Base-by-base conservation (phyloP, 2,888 invertebrate species). In the Leptinotarsa haldemani region DNA sequence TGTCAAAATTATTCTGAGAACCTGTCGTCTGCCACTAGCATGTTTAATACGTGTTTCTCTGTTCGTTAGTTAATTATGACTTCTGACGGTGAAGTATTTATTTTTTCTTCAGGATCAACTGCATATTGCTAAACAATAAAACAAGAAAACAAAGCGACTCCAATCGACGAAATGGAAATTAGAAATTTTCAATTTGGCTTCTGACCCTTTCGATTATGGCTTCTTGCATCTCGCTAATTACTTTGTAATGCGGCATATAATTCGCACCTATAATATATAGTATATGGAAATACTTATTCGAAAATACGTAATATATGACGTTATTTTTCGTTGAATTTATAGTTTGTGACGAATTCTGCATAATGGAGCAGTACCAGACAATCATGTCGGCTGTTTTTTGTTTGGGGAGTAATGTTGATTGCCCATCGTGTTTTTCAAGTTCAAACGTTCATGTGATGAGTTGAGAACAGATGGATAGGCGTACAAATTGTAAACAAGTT, bases 131-230 rank as follows among this genome's bases (percentile, higher is more conserved):
- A 12, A 69, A 46, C 67, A 30, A 18, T 47, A 64, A 71, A 71
- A 48, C 65, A 56, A 70, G 65, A 70, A 47, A 70, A 72, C 72
- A 47, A 65, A 68, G 74, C 77, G 65, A 48, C 64, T 22, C 74
- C 18, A 74, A 77, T 77, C 67, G 53, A 46, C 70, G 65, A 72
- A 74, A 77, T 74, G 74, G 73, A 74, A 77, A 74, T 77, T 53
- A 61, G 65, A 65, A 71, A 71, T 61, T 77, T 77, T 74, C 73
- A 74, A 77, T 77, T 77, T 74, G 70, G 74, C 73, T 74, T 74
- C 74, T 74, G 77, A 77, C 74, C 77, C 73, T 71, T 69, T 61
- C 40, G 65, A 69, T 71, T 71, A 74, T 13, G 68, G 72, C 72
- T 76, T 75, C 73, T 68, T 65, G 71, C 74, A 48, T 53, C 30